Evolutionary conservation across 2,888 invertebrate genomes (phyloP).

Genomic region (Drosophila greeni): DNA sequence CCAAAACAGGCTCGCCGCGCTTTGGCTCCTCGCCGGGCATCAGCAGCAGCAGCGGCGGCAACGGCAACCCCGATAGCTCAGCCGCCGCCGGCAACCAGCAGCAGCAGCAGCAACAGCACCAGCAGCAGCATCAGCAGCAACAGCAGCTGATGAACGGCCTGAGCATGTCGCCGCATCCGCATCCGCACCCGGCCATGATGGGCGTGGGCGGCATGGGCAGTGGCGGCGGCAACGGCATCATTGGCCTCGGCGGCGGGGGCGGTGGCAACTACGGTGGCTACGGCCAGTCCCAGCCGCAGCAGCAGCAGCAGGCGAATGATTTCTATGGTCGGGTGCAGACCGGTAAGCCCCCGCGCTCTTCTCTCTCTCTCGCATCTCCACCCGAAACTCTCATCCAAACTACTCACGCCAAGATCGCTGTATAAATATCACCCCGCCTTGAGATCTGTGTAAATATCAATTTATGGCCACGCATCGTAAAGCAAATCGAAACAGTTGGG

Average conservation of each 20-base stretch:
- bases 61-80: constrained; percentile 54
- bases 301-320: constrained; percentile 74
- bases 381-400: constrained; percentile 24
- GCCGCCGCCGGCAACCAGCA: constrained; percentile 47
- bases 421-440: constrained; percentile 32
- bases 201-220: constrained; percentile 61
- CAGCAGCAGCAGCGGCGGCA: constrained; percentile 21
- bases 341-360: constrained; percentile 77
- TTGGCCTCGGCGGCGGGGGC: constrained; percentile 73
- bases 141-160: constrained; percentile 66
- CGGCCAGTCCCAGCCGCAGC: constrained; percentile 64
- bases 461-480: constrained; percentile 37
- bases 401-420: constrained; percentile 32
- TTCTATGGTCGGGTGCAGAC: constrained; percentile 79
- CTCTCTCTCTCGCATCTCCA: constrained; percentile 35
- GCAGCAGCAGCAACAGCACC: constrained; percentile 57
- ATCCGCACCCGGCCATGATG: constrained; percentile 60
- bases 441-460: constrained; percentile 20
- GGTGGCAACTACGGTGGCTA: constrained; percentile 68
- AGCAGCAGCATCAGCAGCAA: constrained; percentile 62
- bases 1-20: constrained; percentile 79
- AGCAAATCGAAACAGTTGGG: constrained; percentile 28
- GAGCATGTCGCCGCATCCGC: constrained; percentile 62
- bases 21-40: constrained; percentile 72
- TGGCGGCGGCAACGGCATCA: constrained; percentile 67